Evolutionary conservation across 2,888 invertebrate species (phyloP).

Genomic region (Macropis europaea): DNA sequence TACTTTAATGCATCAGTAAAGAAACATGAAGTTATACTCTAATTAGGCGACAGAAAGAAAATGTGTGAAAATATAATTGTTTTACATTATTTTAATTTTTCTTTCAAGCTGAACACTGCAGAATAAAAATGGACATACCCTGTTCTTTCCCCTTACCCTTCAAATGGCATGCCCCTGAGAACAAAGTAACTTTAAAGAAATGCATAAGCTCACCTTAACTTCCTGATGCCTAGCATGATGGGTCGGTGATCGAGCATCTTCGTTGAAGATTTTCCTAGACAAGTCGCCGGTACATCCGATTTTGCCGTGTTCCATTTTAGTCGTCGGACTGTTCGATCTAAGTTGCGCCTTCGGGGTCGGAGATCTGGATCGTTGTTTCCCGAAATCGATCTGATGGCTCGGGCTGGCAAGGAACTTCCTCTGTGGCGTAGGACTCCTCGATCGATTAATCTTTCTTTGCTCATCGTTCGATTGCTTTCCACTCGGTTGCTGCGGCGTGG

Average conservation of each 20-base stretch:
- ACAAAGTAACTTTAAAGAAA: not conserved
- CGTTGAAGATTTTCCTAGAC: constrained; percentile 34
- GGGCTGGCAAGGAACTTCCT: constrained; percentile 79
- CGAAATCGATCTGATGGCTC: constrained; percentile 65
- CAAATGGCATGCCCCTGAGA: too few relatives aligned
- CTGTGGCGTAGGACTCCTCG: constrained; percentile 81
- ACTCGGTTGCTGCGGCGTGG: constrained; percentile 78
- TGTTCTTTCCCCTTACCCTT: too few relatives aligned
- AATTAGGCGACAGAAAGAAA: too few relatives aligned
- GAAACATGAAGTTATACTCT: too few relatives aligned
- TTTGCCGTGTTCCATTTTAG: constrained; percentile 54
- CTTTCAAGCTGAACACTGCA: too few relatives aligned
- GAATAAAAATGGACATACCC: too few relatives aligned
- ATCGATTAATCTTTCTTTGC: constrained; percentile 75
- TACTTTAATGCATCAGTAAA: too few relatives aligned
- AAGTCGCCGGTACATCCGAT: constrained; percentile 19
- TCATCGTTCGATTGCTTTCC: constrained; percentile 42
- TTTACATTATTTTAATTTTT: too few relatives aligned
- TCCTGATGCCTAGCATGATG: constrained; percentile 67
- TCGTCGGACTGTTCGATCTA: constrained; percentile 67
- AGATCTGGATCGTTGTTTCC: constrained; percentile 73
- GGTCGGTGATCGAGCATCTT: constrained; percentile 62
- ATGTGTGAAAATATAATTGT: too few relatives aligned
- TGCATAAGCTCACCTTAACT: constrained; percentile 63
- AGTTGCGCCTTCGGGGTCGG: constrained; percentile 80